Evolutionary conservation across 1,140 invertebrate genomes (phyloP).

Genomic region (Stratiolaelaps scimitus): DNA sequence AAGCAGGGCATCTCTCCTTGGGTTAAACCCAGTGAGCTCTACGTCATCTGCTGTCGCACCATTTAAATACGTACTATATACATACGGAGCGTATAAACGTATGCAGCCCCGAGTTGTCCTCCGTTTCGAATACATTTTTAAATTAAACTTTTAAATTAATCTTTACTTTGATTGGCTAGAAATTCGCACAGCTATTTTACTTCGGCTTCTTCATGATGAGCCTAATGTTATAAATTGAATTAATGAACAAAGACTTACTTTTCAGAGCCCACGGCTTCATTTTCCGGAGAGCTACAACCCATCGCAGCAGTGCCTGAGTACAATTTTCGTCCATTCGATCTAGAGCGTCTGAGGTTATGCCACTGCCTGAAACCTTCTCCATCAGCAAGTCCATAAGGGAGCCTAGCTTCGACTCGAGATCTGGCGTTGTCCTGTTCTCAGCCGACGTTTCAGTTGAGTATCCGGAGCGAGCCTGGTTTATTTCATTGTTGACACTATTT

Average conservation of each 20-base stretch:
- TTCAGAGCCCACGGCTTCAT: conserved; percentile 25
- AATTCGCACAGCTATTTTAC: too few relatives aligned
- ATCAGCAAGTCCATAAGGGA: conserved; percentile 11
- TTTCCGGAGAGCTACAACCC: background rate
- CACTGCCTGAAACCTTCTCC: background rate
- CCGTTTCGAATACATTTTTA: too few relatives aligned
- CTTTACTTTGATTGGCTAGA: too few relatives aligned
- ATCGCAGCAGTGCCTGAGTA: background rate
- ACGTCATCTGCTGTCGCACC: too few relatives aligned
- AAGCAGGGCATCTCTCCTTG: too few relatives aligned
- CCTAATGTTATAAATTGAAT: background rate
- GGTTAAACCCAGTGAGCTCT: too few relatives aligned
- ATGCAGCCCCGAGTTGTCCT: too few relatives aligned
- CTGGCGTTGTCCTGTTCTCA: background rate
- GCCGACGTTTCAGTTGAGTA: background rate
- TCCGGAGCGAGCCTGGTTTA: background rate
- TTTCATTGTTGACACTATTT: background rate
- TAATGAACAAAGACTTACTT: background rate
- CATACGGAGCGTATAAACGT: too few relatives aligned
- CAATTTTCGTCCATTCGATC: conserved; percentile 17
- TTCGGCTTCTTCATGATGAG: too few relatives aligned
- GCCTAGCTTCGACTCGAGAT: conserved; percentile 11
- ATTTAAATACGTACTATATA: too few relatives aligned
- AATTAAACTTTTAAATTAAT: too few relatives aligned
- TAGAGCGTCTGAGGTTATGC: background rate